Conservation (phyloP, 2,888 invertebrate genomes). For the Leucophora obtusa region DNA sequence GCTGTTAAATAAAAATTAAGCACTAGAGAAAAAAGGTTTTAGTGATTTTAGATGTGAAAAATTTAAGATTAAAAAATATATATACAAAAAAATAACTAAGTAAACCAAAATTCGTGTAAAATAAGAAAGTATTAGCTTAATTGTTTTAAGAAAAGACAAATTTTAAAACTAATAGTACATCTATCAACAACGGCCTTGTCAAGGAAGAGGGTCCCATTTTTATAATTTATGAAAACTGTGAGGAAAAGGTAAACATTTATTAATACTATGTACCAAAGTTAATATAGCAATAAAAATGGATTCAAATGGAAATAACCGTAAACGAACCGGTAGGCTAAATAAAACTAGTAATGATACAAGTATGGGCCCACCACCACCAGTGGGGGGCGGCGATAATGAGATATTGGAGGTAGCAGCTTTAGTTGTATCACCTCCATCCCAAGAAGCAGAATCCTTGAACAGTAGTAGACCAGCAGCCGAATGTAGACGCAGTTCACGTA, state of each 20-base stretch:
- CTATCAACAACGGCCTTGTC: background rate
- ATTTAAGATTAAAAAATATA: background rate
- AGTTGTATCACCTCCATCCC: conserved; percentile 48
- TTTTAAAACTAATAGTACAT: background rate
- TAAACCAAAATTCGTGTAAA: background rate
- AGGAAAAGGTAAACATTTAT: background rate
- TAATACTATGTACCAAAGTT: background rate
- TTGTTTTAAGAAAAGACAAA: background rate
- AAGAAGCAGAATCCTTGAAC: conserved; percentile 5
- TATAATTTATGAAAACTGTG: background rate
- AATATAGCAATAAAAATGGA: conserved; percentile 23
- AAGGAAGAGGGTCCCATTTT: background rate
- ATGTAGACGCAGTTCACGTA: conserved; percentile 76
- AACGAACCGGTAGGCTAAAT: conserved; percentile 34
- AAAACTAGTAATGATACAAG: conserved; percentile 2
- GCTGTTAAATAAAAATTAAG: conserved; percentile 12
- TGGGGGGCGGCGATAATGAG: conserved; percentile 20
- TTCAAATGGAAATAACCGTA: conserved; percentile 43
- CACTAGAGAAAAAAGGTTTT: background rate
- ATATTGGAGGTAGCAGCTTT: conserved; percentile 48
- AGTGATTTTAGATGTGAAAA: background rate
- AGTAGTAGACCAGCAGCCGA: conserved; percentile 59
- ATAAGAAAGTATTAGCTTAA: background rate
- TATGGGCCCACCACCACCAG: background rate
- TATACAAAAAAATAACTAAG: background rate